A percentile compares a stretch with the other conserved stretches of the same genome.
These are phyloP conservation scores for Bembecia ichneumoniformis DNA, from an alignment of 2,888 invertebrate species.

Conservation along the genomic window DNA sequence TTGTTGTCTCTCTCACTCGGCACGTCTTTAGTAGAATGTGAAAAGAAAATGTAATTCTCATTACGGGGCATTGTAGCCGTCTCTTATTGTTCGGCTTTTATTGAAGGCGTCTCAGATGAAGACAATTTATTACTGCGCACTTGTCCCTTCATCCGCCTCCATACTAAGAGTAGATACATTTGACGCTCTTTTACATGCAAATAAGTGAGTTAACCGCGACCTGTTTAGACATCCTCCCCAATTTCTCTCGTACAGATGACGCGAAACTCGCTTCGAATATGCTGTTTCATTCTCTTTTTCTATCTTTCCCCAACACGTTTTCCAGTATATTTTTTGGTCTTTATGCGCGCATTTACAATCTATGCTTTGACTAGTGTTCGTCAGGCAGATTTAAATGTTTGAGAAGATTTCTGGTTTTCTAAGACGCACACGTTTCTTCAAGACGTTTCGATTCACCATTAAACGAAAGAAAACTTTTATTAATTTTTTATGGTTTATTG, in stretches of 20 bases:
- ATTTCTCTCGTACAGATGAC: conserved; percentile 28
- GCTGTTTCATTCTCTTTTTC: conserved; percentile 32
- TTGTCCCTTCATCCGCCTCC: conserved; percentile 25
- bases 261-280: conserved; percentile 53
- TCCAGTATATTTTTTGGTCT: too few relatives aligned
- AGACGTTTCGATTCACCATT: too few relatives aligned
- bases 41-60: conserved; percentile 18
- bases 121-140: conserved; percentile 28
- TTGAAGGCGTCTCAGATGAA: conserved; percentile 17
- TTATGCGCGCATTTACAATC: too few relatives aligned
- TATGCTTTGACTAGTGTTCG: too few relatives aligned
- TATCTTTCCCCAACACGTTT: too few relatives aligned
- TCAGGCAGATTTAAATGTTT: too few relatives aligned
- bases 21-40: conserved; percentile 6
- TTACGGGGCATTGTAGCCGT: conserved; percentile 4
- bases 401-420: too few relatives aligned
- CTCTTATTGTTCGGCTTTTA: conserved; percentile 16
- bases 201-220: conserved; percentile 26
- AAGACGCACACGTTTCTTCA: too few relatives aligned
- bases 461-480: too few relatives aligned
- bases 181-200: conserved; percentile 52
- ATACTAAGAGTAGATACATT: conserved; percentile 25
- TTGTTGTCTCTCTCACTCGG: conserved; percentile 8
- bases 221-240: conserved; percentile 13
- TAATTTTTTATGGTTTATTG: too few relatives aligned